These are phyloP conservation scores for Xestia rhomboidea DNA, from an alignment of 2,888 invertebrate genomes.

Conservation along the genomic window DNA sequence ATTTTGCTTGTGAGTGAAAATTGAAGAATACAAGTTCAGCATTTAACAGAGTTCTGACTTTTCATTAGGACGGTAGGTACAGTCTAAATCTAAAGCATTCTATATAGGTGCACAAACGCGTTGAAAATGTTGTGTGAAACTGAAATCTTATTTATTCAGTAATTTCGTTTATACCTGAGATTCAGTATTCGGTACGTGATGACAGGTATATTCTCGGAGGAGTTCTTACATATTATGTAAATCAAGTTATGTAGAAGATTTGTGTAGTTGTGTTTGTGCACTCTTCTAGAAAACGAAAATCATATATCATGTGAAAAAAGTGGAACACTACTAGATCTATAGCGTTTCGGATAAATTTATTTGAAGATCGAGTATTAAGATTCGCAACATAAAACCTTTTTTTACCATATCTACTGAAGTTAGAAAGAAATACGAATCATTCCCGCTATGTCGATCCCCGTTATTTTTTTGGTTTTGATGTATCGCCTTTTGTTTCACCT, in stretches of 20 bases:
- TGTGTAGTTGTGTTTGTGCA: constrained; percentile 12
- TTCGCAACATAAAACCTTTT: background rate
- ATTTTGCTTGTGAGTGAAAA: background rate
- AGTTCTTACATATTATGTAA: constrained; percentile 49
- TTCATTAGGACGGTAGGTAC: background rate
- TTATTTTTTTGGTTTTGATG: no score
- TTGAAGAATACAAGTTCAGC: background rate
- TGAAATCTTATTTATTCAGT: constrained; percentile 28
- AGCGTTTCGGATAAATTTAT: background rate
- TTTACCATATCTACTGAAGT: background rate
- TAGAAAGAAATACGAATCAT: background rate
- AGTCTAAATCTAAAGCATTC: no score
- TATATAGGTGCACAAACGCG: constrained; percentile 20
- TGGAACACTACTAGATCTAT: background rate
- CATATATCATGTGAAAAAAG: background rate
- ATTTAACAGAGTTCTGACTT: background rate
- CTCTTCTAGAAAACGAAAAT: constrained; percentile 11
- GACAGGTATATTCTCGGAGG: constrained; percentile 37
- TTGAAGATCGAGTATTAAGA: background rate
- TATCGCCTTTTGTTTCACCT: no score
- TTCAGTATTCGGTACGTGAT: constrained; percentile 20
- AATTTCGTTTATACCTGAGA: constrained; percentile 10
- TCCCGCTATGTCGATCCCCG: no score
- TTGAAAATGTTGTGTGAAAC: constrained; percentile 20
- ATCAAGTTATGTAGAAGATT: constrained; percentile 21